Evolutionary conservation across 30 jellyfish, hydroid and myxozoan genomes (phyloP), one percentile per base, ranked within the genome.

Genomic region (Pseudorhiza aurosa): DNA sequence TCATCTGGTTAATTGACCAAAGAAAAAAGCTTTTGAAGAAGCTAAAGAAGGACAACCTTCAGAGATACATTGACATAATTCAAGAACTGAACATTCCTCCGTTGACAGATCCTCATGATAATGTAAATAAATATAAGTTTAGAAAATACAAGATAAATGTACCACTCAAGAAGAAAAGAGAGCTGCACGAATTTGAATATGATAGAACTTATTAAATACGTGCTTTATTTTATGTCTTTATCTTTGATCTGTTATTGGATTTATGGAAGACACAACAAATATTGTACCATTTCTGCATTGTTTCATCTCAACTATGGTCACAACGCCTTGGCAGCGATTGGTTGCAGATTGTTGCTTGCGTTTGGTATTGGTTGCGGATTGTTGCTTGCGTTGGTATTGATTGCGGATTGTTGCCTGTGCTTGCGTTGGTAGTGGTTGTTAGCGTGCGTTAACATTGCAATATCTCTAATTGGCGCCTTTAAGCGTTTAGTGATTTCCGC

Each of bases 1-100:
- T 83, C 71, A 93, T 93, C 22, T 93, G 96, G 96, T 53, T 85
- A 55, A 81, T 93, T 39, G 99, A 93, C 56, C 97, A 87, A 59
- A 78, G 99, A 26, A 93, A 93, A 35, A 87, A 87, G 80, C 69
- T 78, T 8, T 29, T 93, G 69, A 87, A 78, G 68, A 75, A 78
- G 65, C 73, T 93, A 32, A 65, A 67, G 49, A 50, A 51, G 26
- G 83, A 39, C 6, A 89, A 81, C 33, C 40, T 72, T 18, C 80
- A 93, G 29, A 81, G 83, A 63, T 93, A 93, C 62, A 27, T 47
- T n/a, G 77, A 82, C 44, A 56, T 81, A 21, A 79, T 93, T 8
- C 75, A 87, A 51, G 96, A 87, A 67, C 83, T 75, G 21, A 71
- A 73, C 63, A 81, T 93, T 44, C 96, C 97, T 8, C 95, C 97